Percentiles rank a stretch among this genome's conserved stretches.
phyloP scores from a whole-genome alignment of 2,888 invertebrate species.

The Troilus luridus region DNA sequence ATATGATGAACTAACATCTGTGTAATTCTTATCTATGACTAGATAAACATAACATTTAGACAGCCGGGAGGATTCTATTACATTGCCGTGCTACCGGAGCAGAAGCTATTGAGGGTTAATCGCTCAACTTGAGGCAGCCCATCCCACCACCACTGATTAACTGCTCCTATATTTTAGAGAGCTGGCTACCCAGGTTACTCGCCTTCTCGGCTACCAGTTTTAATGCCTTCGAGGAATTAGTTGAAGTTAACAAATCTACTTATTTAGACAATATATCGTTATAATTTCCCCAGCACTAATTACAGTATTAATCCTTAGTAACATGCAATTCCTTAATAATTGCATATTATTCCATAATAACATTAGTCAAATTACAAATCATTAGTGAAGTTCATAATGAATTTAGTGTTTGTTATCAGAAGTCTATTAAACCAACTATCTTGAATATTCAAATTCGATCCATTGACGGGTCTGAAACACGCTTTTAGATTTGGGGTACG shows the following conservation, averaged over 20 bases:
- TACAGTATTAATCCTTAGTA: background rate
- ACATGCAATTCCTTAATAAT: background rate
- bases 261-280: background rate
- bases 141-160: slow-evolving; percentile 21
- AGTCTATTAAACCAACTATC: too few relatives aligned
- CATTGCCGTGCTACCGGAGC: background rate
- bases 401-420: too few relatives aligned
- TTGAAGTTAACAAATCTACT: background rate
- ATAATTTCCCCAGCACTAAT: background rate
- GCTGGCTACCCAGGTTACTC: slow-evolving; percentile 19
- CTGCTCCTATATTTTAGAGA: slow-evolving; percentile 42
- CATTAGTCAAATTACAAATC: too few relatives aligned
- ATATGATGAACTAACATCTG: too few relatives aligned
- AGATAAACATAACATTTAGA: background rate
- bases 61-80: background rate
- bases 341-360: too few relatives aligned
- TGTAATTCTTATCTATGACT: background rate
- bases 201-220: background rate
- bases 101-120: background rate
- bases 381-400: too few relatives aligned
- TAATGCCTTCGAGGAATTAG: background rate
- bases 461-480: too few relatives aligned
- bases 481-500: too few relatives aligned
- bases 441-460: too few relatives aligned
- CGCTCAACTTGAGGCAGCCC: background rate